phyloP scores from a whole-genome alignment of 2,888 invertebrate genomes.

The Nemoura dubitans region DNA sequence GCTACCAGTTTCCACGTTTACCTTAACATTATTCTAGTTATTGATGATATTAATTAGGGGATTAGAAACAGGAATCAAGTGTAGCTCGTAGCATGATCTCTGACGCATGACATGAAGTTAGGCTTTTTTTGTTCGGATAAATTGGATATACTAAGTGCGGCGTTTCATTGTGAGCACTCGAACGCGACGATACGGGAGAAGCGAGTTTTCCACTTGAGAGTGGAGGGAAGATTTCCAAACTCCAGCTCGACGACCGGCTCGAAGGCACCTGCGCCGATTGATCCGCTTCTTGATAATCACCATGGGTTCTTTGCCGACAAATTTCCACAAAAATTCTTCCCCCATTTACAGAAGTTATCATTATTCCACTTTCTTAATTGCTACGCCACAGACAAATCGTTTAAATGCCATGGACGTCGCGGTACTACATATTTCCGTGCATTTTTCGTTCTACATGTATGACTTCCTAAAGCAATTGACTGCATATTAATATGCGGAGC shows the following conservation, averaged over 20 bases:
- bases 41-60: slow-evolving; percentile 21
- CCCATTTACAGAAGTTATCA: not conserved
- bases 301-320: not conserved
- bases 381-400: not conserved
- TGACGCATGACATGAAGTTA: slow-evolving; percentile 20
- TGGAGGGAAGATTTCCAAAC: not conserved
- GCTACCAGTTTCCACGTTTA: slow-evolving; percentile 12
- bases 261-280: not conserved
- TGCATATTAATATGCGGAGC: not conserved
- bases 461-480: slow-evolving; percentile 7
- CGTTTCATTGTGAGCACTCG: not conserved
- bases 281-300: not conserved
- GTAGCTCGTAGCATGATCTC: not conserved
- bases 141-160: not conserved
- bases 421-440: not conserved
- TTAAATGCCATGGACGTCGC: not conserved
- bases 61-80: slow-evolving; percentile 10
- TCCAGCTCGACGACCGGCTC: not conserved
- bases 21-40: not conserved
- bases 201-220: not conserved
- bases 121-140: not conserved
- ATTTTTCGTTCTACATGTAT: not conserved
- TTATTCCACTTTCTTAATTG: not conserved
- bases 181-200: not conserved
- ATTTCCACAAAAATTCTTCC: not conserved